A percentile compares a stretch with the other conserved stretches of the same genome.
phyloP scores from a whole-genome alignment of 2,888 invertebrate species.

The Sphinx pinastri region DNA sequence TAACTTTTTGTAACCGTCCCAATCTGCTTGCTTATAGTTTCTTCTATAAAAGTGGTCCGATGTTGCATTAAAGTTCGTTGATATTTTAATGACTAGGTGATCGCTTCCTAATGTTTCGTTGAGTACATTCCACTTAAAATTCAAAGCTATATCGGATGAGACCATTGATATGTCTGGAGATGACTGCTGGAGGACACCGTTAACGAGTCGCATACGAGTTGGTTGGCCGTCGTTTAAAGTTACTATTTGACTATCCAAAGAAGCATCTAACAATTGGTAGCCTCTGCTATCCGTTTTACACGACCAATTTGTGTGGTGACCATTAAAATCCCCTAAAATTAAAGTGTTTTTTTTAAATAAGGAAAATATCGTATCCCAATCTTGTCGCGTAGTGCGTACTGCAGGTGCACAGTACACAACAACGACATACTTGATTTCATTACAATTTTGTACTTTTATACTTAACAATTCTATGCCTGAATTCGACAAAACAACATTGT shows the following conservation, averaged over 20 bases:
- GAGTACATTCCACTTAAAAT: conserved; percentile 29
- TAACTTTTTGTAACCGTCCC: conserved; percentile 24
- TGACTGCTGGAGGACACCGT: conserved; percentile 30
- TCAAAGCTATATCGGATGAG: conserved; percentile 33
- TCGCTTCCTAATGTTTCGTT: conserved; percentile 38
- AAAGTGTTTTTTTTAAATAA: conserved; percentile 19
- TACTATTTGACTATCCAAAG: conserved; percentile 30
- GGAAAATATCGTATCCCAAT: conserved; percentile 25
- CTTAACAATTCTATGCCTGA: conserved; percentile 7
- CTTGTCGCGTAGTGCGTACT: conserved; percentile 2
- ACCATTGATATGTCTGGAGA: conserved; percentile 35
- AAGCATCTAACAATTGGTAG: conserved; percentile 32
- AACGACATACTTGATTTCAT: conserved; percentile 17
- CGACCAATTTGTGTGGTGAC: conserved; percentile 37
- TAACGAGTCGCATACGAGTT: conserved; percentile 33
- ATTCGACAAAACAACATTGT: not conserved
- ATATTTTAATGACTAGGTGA: conserved; percentile 33
- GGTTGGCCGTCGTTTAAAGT: conserved; percentile 34
- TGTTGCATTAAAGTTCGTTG: not conserved
- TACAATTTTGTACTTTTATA: conserved; percentile 23
- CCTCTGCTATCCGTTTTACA: conserved; percentile 35
- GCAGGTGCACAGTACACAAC: conserved; percentile 24
- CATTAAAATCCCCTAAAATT: conserved; percentile 34
- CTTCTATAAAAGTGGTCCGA: not conserved
- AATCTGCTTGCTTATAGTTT: conserved; percentile 31